phyloP scores from a whole-genome alignment of 92 coral and sea anemone species.

The Blastomussa wellsi region DNA sequence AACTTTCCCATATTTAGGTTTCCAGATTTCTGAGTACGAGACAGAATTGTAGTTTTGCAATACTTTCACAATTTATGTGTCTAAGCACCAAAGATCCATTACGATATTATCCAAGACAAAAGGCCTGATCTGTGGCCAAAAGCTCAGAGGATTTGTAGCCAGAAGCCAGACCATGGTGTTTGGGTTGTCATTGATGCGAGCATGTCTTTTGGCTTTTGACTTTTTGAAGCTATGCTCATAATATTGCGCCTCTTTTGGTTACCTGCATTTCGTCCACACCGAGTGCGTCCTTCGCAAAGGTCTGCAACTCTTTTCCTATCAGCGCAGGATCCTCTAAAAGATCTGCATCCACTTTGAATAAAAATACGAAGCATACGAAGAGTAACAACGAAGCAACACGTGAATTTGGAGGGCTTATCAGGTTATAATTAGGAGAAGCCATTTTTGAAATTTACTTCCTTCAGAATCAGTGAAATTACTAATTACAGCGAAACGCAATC shows the following conservation, averaged over 20 bases:
- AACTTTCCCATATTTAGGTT: no score
- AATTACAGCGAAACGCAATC: background rate
- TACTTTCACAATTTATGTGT: no score
- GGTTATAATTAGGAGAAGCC: background rate
- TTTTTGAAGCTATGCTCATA: no score
- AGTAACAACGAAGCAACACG: background rate
- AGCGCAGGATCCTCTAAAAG: conserved; percentile 30
- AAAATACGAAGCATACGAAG: background rate
- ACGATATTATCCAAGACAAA: no score
- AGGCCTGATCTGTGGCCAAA: no score
- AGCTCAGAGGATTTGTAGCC: no score
- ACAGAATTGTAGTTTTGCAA: no score
- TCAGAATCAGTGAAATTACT: background rate
- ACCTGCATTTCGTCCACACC: conserved; percentile 62
- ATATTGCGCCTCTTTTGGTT: background rate
- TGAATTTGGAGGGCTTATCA: background rate
- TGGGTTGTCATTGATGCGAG: no score
- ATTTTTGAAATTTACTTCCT: background rate
- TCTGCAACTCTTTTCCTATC: conserved; percentile 21
- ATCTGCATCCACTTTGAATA: background rate
- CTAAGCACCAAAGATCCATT: no score
- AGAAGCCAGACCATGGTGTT: no score
- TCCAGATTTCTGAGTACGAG: no score
- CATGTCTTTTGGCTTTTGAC: no score
- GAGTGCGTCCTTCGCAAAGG: conserved; percentile 41